phyloP scores from a whole-genome alignment of 2,888 invertebrate species.

The Parnassius smintheus region DNA sequence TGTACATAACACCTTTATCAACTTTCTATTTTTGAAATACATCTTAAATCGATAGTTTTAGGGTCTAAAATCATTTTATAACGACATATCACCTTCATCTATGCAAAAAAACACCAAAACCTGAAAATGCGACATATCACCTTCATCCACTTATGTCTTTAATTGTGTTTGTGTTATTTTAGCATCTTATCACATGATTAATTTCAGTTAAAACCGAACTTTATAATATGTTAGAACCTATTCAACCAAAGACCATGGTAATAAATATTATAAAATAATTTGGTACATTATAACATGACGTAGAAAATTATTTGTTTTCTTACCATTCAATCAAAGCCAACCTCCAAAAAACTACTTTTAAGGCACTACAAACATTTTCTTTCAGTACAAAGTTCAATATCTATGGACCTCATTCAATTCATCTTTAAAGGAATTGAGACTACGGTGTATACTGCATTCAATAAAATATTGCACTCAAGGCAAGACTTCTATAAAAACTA shows the following conservation, averaged over 20 bases:
- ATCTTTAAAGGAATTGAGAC: neutral
- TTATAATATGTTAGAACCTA: too few relatives aligned
- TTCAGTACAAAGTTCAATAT: neutral
- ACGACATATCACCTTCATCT: too few relatives aligned
- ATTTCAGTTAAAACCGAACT: too few relatives aligned
- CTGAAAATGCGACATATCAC: too few relatives aligned
- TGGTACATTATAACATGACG: neutral
- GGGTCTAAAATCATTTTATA: too few relatives aligned
- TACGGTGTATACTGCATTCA: constrained; percentile 12
- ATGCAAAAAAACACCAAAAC: too few relatives aligned
- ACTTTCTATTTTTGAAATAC: too few relatives aligned
- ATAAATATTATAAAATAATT: neutral
- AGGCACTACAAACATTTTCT: constrained; percentile 13
- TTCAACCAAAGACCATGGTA: neutral
- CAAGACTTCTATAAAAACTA: constrained; percentile 24
- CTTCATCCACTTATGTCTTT: too few relatives aligned
- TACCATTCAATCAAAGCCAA: constrained; percentile 1
- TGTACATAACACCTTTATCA: too few relatives aligned
- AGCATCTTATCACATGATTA: too few relatives aligned
- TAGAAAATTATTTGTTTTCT: neutral
- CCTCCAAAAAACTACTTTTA: constrained; percentile 3
- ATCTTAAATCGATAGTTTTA: too few relatives aligned
- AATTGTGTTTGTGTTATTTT: too few relatives aligned
- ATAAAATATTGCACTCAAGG: constrained; percentile 21
- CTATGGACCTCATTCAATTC: constrained; percentile 7